Base-by-base conservation (phyloP, 2,888 invertebrate species). In the Blastobasis adustella region DNA sequence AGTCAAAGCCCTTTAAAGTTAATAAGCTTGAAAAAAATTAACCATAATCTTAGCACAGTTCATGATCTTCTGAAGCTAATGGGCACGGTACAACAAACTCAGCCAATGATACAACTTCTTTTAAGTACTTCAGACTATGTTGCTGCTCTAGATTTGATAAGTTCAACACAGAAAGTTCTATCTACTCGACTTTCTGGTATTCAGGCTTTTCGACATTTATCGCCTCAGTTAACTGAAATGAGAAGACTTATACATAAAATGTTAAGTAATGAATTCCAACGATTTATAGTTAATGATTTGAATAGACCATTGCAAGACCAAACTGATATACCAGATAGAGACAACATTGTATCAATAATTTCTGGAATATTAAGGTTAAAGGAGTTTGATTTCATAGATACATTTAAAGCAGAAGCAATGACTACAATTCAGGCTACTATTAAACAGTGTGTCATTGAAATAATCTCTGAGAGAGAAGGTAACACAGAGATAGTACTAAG, bases 81-180 rank as follows among this genome's bases (percentile, higher is more conserved):
- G 94, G 93, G 95, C 6, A 98, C 97, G 4, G 97, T 99, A 6
- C 95, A 98, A 77, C 98, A 99, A 88, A 98, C 99, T 10, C 99
- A 99, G 77, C 96, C 98, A 1, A 98, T 97, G 81, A 95, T 99
- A 67, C 99, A 99, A 77, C 90, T 98, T 51, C 88, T 99, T 48
- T 89, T 99, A 46, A 96, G 98, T 56, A 97, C 97, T 7, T 97
- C 96, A 57, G 99, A 99, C 82, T 99, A 98, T 90, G 98, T 98
- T 42, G 98, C 97, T 44, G 99, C 99, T 1, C 89, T 99, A 55
- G 99, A 99, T 84, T 91, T 99, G 55, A 99, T 99, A 63, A 93
- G 96, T 60, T 98, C 98, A 4, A 98, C 99, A 3, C 97, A 98
- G 82, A 98, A 97, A 79, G 96, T 98, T 51, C 90, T 99, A 41